phyloP scores from a whole-genome alignment of 1,140 invertebrate genomes.

The Drosophila prosaltans region DNA sequence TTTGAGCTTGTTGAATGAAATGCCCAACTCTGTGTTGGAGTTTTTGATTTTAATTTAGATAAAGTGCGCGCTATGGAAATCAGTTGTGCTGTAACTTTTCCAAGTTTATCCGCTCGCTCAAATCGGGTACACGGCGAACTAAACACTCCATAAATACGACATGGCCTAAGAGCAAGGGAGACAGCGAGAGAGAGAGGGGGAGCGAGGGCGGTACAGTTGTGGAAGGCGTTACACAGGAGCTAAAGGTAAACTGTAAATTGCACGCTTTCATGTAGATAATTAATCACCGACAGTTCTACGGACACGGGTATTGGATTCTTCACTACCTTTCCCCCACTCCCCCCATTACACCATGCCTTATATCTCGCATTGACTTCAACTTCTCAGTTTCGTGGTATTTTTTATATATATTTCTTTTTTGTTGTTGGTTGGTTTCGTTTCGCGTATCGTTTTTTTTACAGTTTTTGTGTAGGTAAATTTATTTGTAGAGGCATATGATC shows the following conservation, averaged over 20 bases:
- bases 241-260: conserved; percentile 75
- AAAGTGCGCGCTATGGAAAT: conserved; percentile 75
- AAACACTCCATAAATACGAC: conserved; percentile 76
- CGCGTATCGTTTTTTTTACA: conserved; percentile 52
- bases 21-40: conserved; percentile 34
- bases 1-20: conserved; percentile 43
- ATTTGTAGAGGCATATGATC: conserved; percentile 53
- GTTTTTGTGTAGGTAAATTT: conserved; percentile 65
- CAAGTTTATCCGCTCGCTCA: conserved; percentile 53
- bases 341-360: background rate
- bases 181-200: background rate
- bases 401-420: background rate
- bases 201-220: background rate
- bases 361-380: conserved; percentile 25
- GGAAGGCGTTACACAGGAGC: conserved; percentile 8
- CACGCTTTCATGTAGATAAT: conserved; percentile 81
- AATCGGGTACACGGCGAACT: conserved; percentile 67
- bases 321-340: background rate
- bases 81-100: conserved; percentile 64
- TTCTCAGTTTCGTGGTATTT: conserved; percentile 29
- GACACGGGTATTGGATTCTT: conserved; percentile 9
- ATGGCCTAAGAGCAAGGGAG: conserved; percentile 15
- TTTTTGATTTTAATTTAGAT: conserved; percentile 80
- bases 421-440: conserved; percentile 12
- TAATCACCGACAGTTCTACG: conserved; percentile 65